These are phyloP conservation scores for Muscicapa striata DNA, from an alignment of 2,797 vertebrate genomes.

Conservation along the genomic window DNA sequence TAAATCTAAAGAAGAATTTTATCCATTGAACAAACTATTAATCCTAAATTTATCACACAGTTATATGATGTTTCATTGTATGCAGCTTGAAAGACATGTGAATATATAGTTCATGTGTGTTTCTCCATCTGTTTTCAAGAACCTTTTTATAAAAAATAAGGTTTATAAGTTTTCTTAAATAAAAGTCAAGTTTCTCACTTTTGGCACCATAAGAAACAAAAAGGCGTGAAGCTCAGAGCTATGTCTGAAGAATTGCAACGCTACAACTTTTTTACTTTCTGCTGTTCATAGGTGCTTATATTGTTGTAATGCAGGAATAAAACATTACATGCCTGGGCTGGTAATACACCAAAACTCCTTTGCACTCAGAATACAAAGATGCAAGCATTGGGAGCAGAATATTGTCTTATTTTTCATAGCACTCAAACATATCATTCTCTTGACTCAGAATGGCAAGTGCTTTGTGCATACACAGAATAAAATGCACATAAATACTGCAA, in stretches of 20 bases:
- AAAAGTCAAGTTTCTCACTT: neutral
- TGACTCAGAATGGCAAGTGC: neutral
- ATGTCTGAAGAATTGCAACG: neutral
- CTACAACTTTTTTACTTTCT: neutral
- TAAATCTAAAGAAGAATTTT: neutral
- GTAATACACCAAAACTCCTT: neutral
- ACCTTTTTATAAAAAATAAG: neutral
- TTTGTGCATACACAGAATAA: neutral
- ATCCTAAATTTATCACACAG: neutral
- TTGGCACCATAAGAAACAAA: neutral
- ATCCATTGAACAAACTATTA: neutral
- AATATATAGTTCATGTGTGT: neutral
- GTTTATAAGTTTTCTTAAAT: neutral
- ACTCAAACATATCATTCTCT: neutral
- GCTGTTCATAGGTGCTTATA: neutral
- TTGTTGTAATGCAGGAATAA: neutral
- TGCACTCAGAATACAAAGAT: neutral
- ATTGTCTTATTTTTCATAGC: neutral
- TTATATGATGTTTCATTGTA: neutral
- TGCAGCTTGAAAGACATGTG: neutral
- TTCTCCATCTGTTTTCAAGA: neutral
- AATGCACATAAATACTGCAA: neutral
- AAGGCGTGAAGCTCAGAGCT: neutral
- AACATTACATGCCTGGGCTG: neutral
- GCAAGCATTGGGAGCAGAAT: neutral